Conservation (phyloP, 2,113 vertebrate genomes). For the Suncus etruscus region DNA sequence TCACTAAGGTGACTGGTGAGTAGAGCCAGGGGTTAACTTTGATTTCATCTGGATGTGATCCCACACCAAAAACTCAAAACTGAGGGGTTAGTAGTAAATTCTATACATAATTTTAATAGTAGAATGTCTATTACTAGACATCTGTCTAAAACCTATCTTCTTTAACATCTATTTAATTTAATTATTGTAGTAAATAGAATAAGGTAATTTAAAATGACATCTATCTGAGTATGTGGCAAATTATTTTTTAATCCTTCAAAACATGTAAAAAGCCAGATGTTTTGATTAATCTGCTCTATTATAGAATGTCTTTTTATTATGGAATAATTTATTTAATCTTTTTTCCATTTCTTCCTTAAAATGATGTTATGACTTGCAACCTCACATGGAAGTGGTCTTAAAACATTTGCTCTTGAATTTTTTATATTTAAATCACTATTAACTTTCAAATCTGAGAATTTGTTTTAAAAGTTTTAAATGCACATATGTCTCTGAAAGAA, state of each 20-base stretch:
- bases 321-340: conserved; percentile 62
- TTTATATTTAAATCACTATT: conserved; percentile 37
- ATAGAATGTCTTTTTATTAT: conserved; percentile 67
- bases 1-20: too few relatives aligned
- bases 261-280: conserved; percentile 76
- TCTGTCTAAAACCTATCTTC: conserved; percentile 77
- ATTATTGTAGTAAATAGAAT: conserved; percentile 75
- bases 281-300: conserved; percentile 48
- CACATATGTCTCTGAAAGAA: neutral
- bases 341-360: conserved; percentile 62
- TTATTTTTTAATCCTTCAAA: conserved; percentile 57
- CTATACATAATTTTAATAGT: conserved; percentile 69
- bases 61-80: too few relatives aligned
- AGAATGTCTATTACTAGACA: conserved; percentile 74
- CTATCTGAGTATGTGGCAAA: conserved; percentile 71
- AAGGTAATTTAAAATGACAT: conserved; percentile 83
- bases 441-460: conserved; percentile 38
- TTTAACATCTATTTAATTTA: conserved; percentile 80
- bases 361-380: conserved; percentile 42
- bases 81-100: conserved; percentile 66
- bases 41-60: too few relatives aligned
- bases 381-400: conserved; percentile 53
- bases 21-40: too few relatives aligned
- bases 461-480: conserved; percentile 9
- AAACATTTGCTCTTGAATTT: conserved; percentile 39